phyloP scores from a whole-genome alignment of 2,113 vertebrate species.

The Takifugu flavidus region DNA sequence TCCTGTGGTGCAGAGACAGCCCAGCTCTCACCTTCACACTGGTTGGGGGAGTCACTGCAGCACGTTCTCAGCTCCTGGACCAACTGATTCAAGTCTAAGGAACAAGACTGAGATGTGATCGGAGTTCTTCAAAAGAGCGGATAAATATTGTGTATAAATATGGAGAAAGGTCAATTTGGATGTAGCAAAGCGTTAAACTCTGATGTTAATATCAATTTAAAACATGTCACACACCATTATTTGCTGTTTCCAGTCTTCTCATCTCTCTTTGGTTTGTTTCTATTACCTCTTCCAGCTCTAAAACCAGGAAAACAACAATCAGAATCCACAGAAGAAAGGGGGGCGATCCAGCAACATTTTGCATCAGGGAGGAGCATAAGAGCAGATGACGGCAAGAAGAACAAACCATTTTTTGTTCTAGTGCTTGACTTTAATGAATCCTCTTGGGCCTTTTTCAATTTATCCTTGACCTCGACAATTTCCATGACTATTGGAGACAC shows the following conservation, averaged over 20 bases:
- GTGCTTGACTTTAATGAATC: background rate
- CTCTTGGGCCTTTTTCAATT: conserved; percentile 16
- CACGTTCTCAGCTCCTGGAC: conserved; percentile 15
- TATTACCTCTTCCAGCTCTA: conserved; percentile 31
- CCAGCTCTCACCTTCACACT: conserved; percentile 36
- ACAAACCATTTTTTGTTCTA: conserved; percentile 24
- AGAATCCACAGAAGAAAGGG: background rate
- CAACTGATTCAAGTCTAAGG: conserved; percentile 15
- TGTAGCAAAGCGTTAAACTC: too few species aligned
- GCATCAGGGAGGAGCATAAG: background rate
- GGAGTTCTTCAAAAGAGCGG: background rate
- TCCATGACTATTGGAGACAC: conserved; percentile 24
- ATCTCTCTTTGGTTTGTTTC: conserved; percentile 18
- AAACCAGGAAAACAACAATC: background rate
- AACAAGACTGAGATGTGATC: background rate
- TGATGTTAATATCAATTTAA: too few species aligned
- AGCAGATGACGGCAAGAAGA: background rate
- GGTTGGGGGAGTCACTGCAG: conserved; percentile 2
- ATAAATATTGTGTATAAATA: background rate
- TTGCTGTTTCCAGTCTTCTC: conserved; percentile 21
- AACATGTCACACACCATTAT: background rate
- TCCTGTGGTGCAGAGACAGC: background rate
- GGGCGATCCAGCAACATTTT: background rate
- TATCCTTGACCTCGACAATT: conserved; percentile 1
- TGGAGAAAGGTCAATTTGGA: too few species aligned